phyloP scores from a whole-genome alignment of 2,888 invertebrate species.

The Eristalinus sepulchralis region DNA sequence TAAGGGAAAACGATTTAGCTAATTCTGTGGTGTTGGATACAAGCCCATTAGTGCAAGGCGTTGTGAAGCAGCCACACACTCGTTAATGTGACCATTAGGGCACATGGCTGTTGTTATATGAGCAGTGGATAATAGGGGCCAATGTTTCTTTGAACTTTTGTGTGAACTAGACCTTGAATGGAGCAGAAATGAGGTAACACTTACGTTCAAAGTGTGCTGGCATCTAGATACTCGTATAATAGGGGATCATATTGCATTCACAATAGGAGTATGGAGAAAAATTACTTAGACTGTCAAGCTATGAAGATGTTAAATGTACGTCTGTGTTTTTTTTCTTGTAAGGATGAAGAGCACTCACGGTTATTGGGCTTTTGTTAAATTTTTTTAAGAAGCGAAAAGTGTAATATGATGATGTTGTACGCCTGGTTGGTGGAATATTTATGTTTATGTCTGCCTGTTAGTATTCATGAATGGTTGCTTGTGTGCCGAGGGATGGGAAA shows the following conservation, averaged over 20 bases:
- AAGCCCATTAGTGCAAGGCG: neutral
- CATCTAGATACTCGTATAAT: neutral
- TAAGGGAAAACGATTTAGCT: conserved; percentile 12
- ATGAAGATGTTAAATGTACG: neutral
- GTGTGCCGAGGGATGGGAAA: too few relatives aligned
- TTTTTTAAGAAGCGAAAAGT: too few relatives aligned
- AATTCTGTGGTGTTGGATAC: conserved; percentile 1
- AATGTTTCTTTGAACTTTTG: neutral
- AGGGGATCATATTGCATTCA: neutral
- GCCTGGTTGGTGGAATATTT: too few relatives aligned
- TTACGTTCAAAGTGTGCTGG: neutral
- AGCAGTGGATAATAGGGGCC: neutral
- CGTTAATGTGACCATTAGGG: neutral
- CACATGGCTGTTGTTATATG: neutral
- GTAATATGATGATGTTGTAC: too few relatives aligned
- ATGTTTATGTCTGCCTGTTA: too few relatives aligned
- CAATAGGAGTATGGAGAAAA: neutral
- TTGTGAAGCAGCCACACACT: neutral
- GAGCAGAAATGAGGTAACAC: neutral
- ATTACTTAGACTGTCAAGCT: neutral
- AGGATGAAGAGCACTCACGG: too few relatives aligned
- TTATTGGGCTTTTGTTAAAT: too few relatives aligned
- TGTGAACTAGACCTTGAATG: neutral
- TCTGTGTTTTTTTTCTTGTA: neutral
- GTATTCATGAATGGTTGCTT: too few relatives aligned